phyloP scores from a whole-genome alignment of 2,888 invertebrate species.

The Agrotis ipsilon region DNA sequence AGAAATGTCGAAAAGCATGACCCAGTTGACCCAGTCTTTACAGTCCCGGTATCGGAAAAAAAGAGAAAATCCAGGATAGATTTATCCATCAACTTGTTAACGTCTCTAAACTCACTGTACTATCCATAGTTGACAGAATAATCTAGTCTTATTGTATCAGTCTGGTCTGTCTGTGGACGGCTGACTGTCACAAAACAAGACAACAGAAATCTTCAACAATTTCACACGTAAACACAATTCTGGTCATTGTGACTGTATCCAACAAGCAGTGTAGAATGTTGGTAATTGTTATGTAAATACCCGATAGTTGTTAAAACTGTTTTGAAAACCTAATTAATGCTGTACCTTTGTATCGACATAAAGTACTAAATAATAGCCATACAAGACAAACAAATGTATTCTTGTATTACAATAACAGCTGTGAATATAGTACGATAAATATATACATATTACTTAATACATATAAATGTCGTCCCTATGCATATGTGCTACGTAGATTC shows the following conservation, averaged over 20 bases:
- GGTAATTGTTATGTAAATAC: conserved; percentile 43
- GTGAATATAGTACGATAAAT: background rate
- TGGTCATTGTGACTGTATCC: conserved; percentile 17
- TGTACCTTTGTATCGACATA: conserved; percentile 8
- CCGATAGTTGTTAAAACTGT: background rate
- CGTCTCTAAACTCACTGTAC: background rate
- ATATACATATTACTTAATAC: conserved; percentile 15
- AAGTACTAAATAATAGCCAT: conserved; percentile 16
- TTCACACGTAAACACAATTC: background rate
- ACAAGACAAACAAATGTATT: conserved; percentile 2
- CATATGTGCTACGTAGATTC: too few species aligned
- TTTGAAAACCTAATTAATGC: conserved; percentile 8
- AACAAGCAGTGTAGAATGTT: conserved; percentile 4
- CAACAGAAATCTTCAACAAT: conserved; percentile 10
- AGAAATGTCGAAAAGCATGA: too few species aligned
- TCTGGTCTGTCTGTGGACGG: background rate
- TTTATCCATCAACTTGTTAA: background rate
- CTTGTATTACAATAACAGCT: background rate
- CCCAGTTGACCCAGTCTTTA: background rate
- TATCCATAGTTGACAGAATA: conserved; percentile 1
- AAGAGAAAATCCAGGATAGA: background rate
- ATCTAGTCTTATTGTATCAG: background rate
- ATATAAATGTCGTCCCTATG: background rate
- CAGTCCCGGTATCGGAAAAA: background rate
- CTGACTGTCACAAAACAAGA: background rate